These are phyloP conservation scores for Penaeus vannamei DNA, from an alignment of 1,140 invertebrate genomes.

Conservation along the genomic window DNA sequence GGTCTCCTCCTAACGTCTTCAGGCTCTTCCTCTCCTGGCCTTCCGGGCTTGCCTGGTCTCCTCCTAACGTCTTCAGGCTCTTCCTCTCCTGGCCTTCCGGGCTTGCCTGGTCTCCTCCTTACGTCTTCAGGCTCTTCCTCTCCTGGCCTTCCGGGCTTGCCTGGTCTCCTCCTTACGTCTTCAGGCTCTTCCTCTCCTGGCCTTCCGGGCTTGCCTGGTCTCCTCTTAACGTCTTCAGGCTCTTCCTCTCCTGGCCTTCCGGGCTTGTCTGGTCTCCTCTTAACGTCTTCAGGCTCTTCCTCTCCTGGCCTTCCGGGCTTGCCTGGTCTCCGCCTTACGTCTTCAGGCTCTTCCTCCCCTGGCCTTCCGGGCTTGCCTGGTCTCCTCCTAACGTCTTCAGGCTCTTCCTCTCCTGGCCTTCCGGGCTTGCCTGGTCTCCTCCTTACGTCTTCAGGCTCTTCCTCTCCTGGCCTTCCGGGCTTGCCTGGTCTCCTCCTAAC, in stretches of 20 bases:
- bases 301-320: constrained; percentile 18
- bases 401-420: constrained; percentile 13
- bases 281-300: constrained; percentile 9
- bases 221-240: constrained; percentile 9
- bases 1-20: too few species aligned
- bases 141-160: constrained; percentile 25
- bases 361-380: constrained; percentile 22
- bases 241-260: constrained; percentile 41
- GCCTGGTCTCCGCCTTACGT: constrained; percentile 14
- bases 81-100: constrained; percentile 10
- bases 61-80: constrained; percentile 19
- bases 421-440: constrained; percentile 11
- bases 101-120: constrained; percentile 26
- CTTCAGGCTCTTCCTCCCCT: constrained; percentile 23
- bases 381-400: constrained; percentile 9
- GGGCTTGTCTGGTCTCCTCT: constrained; percentile 22
- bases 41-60: constrained; percentile 28
- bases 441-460: neutral
- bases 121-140: constrained; percentile 40
- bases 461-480: neutral
- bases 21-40: too few species aligned
- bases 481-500: constrained; percentile 16
- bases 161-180: constrained; percentile 29
- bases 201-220: neutral
- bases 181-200: constrained; percentile 45